Evolutionary conservation across 2,113 vertebrate species (phyloP).

Genomic region (Perca fluviatilis): DNA sequence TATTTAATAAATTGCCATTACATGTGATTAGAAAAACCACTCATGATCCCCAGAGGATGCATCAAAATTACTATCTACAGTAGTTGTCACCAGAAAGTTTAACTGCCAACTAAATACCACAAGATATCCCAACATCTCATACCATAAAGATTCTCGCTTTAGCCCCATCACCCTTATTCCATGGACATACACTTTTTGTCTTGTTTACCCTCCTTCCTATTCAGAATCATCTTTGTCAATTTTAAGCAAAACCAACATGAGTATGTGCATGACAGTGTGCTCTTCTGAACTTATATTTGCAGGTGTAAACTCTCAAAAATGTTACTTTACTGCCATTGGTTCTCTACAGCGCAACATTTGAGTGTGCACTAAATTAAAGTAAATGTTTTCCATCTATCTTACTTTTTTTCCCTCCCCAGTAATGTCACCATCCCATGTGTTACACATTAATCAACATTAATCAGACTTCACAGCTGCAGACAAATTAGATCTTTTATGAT

Average conservation of each 20-base stretch:
- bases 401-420: no score
- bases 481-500: conserved; percentile 16
- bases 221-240: not conserved
- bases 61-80: not conserved
- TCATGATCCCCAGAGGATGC: not conserved
- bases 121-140: not conserved
- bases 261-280: not conserved
- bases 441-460: conserved; percentile 10
- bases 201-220: not conserved
- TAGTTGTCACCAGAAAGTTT: not conserved
- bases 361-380: not conserved
- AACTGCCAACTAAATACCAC: not conserved
- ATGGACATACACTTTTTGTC: not conserved
- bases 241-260: not conserved
- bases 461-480: conserved; percentile 9
- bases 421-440: conserved; percentile 4
- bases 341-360: not conserved
- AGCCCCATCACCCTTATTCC: not conserved
- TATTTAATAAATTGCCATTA: not conserved
- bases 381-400: not conserved
- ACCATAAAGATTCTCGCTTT: not conserved
- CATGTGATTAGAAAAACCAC: not conserved
- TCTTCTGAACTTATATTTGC: not conserved
- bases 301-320: not conserved
- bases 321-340: not conserved